Percentiles rank a stretch among this genome's conserved stretches.
These are phyloP conservation scores for Orycteropus afer DNA, from an alignment of 2,113 vertebrate species.

Conservation along the genomic window DNA sequence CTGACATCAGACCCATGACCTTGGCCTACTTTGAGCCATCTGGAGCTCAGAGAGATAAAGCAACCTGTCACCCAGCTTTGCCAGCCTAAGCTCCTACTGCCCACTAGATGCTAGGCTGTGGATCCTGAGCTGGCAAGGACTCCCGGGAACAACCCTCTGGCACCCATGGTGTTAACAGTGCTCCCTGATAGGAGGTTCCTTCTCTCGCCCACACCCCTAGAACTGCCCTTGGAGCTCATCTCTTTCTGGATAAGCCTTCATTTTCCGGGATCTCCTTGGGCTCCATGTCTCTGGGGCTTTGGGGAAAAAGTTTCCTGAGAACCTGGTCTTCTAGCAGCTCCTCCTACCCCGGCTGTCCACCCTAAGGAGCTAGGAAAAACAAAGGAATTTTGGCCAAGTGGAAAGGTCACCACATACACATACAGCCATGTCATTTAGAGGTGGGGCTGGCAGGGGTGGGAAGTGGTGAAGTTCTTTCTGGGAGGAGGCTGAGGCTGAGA, in stretches of 20 bases:
- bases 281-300: neutral
- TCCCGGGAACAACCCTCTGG: neutral
- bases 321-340: neutral
- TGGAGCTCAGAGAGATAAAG: neutral
- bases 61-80: neutral
- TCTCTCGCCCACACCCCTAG: neutral
- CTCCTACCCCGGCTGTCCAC: neutral
- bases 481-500: neutral
- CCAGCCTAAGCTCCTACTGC: neutral
- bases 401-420: slow-evolving; percentile 49
- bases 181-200: neutral
- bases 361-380: slow-evolving; percentile 52
- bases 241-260: neutral
- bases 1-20: neutral
- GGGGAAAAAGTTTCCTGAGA: slow-evolving; percentile 14
- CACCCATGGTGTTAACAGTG: neutral
- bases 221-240: neutral
- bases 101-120: neutral
- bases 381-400: slow-evolving; percentile 58
- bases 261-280: neutral
- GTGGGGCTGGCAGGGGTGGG: neutral
- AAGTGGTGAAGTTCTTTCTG: neutral
- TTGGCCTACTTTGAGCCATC: neutral
- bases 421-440: neutral
- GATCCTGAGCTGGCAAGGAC: neutral